Evolutionary conservation across 2,797 vertebrate species (phyloP), one percentile per base, ranked within the genome.

Genomic region (Coregonus ussuriensis): DNA sequence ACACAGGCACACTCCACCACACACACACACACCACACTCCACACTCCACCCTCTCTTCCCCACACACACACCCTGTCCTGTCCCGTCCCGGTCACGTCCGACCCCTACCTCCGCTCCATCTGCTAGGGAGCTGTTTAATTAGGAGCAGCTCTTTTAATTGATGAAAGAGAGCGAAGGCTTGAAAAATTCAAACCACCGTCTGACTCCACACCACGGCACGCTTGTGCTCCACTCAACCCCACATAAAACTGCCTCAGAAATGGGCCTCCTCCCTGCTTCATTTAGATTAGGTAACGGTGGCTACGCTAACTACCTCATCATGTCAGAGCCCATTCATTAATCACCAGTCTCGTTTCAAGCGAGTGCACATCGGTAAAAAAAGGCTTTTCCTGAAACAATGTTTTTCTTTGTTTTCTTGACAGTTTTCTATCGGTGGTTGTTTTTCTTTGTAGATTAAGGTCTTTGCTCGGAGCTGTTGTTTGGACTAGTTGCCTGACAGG

Each of bases 121-220:
- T 91, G 89, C 78, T 82, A 73, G 52, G 78, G 51, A 41, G 78
- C 74, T 76, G 75, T 90, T 92, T 91, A 91, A 92, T 93, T 87
- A 89, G 85, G 80, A 79, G 87, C 80, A 71, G 33, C 78, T 86
- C 78, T 47, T 82, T 89, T 93, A 91, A 94, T 91, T 91, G 71
- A 72, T 72, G 71, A 72, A 72, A 92, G 87, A 84, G 81, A 80
- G 82, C 13, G 75, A 86, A 75, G 83, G 84, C 83, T 33, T 33
- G 63, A 81, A 86, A 86, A 85, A 82, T 82, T 88, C 84, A 89
- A 89, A 91, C 89, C 84, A 0, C 85, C 84, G 85, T 76, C 88
- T 83, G 75, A 86, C 87, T 90, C 79, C 37, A 78, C 82, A 85
- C 59, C 59, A 29, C 59, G 16, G 59, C 59, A 89, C 88, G 79